phyloP scores from a whole-genome alignment of 1,140 invertebrate species.

The Bacillus rossius region DNA sequence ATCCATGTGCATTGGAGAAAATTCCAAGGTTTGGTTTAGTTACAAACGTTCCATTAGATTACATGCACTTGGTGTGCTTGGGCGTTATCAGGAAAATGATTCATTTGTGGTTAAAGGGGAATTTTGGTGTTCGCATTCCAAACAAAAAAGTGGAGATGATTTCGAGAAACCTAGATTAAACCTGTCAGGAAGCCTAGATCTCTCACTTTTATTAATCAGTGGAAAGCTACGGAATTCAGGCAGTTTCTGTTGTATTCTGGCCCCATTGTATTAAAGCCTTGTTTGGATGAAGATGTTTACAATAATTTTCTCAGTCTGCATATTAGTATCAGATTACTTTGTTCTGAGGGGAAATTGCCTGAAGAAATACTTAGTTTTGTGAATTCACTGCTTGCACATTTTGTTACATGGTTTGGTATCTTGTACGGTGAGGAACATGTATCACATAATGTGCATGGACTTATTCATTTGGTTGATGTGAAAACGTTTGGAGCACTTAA shows the following conservation, averaged over 20 bases:
- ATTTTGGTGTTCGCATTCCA: conserved; percentile 6
- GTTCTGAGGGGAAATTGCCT: background rate
- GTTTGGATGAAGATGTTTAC: conserved; percentile 2
- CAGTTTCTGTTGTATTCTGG: conserved; percentile 11
- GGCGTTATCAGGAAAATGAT: conserved; percentile 5
- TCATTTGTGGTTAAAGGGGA: conserved; percentile 1
- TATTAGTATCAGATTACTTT: conserved; percentile 7
- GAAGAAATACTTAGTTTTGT: conserved; percentile 8
- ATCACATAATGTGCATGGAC: conserved; percentile 1
- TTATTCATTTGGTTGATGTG: conserved; percentile 29
- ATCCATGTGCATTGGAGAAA: background rate
- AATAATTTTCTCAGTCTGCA: conserved; percentile 8
- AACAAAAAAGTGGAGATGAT: conserved; percentile 1
- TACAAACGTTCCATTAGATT: conserved; percentile 1
- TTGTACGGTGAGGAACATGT: conserved; percentile 3
- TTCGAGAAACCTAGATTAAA: conserved; percentile 4
- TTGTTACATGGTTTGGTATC: conserved; percentile 5
- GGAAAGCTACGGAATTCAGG: conserved; percentile 12
- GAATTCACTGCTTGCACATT: background rate
- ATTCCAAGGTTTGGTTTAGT: conserved; percentile 2
- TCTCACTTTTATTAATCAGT: background rate
- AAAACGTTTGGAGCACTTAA: conserved; percentile 28
- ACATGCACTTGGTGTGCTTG: too few species aligned
- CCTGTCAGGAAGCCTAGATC: conserved; percentile 4
- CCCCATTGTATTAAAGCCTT: conserved; percentile 3